These are phyloP conservation scores for Tenthredo scrophulariae DNA, from an alignment of 2,888 invertebrate species.

Conservation along the genomic window DNA sequence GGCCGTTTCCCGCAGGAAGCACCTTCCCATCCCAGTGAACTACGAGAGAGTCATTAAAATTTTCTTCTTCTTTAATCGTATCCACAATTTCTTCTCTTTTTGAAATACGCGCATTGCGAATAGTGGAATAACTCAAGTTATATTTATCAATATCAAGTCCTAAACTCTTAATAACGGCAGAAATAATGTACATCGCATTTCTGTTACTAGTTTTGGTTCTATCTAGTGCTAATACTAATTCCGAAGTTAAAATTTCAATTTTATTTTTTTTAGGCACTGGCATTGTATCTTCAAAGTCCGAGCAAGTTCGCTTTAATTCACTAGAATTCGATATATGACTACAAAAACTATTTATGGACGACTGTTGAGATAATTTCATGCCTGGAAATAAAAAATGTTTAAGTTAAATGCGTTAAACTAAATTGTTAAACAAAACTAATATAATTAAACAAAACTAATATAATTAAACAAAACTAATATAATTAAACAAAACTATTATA, in stretches of 20 bases:
- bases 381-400: not conserved
- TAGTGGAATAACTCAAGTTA: conserved; percentile 46
- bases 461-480: not conserved
- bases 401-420: too few species aligned
- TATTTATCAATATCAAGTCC: conserved; percentile 42
- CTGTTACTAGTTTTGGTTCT: conserved; percentile 47
- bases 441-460: not conserved
- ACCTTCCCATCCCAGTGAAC: conserved; percentile 53
- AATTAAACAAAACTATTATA: not conserved
- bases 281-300: conserved; percentile 47
- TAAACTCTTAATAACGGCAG: conserved; percentile 53
- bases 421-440: not conserved
- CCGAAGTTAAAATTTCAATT: conserved; percentile 48
- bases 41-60: conserved; percentile 38
- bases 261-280: conserved; percentile 48
- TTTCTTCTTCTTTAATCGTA: conserved; percentile 13
- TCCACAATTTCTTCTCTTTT: conserved; percentile 51
- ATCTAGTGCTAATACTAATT: conserved; percentile 52
- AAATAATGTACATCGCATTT: conserved; percentile 53
- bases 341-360: not conserved
- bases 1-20: conserved; percentile 48
- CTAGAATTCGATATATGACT: conserved; percentile 21
- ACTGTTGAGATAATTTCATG: not conserved
- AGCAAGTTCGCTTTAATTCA: conserved; percentile 50
- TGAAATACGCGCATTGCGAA: conserved; percentile 38